These are phyloP conservation scores for Pardalotus punctatus DNA, from an alignment of 2,113 vertebrate genomes.

Conservation along the genomic window DNA sequence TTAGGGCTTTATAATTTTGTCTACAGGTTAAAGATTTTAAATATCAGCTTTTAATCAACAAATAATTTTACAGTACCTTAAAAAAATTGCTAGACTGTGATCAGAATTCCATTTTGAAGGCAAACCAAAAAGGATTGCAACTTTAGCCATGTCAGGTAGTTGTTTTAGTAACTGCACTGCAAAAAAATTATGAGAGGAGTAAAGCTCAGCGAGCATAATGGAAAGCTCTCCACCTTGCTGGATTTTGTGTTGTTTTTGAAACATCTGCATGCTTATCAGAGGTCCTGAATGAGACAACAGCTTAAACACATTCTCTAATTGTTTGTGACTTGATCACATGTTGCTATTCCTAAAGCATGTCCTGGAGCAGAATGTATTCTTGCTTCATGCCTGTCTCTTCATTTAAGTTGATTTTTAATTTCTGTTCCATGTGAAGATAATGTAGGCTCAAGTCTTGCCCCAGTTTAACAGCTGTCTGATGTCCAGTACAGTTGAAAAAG, in stretches of 20 bases:
- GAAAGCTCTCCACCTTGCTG: background rate
- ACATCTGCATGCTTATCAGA: background rate
- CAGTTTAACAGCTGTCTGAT: background rate
- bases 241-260: background rate
- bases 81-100: background rate
- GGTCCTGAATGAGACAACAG: background rate
- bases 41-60: background rate
- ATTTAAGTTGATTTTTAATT: background rate
- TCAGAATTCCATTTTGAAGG: background rate
- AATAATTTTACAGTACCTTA: background rate
- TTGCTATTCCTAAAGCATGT: background rate
- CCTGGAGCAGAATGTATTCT: background rate
- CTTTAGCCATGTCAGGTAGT: background rate
- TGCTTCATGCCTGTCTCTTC: background rate
- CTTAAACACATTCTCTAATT: background rate
- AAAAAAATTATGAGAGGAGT: background rate
- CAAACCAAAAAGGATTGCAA: background rate
- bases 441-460: background rate
- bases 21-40: background rate
- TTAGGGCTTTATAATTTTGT: background rate
- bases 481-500: background rate
- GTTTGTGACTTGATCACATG: background rate
- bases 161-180: background rate
- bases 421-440: background rate
- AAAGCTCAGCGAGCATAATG: background rate